Percentiles rank a stretch among this genome's conserved stretches.
Conservation (phyloP, 2,113 vertebrate species). For the Prolemur simus region DNA sequence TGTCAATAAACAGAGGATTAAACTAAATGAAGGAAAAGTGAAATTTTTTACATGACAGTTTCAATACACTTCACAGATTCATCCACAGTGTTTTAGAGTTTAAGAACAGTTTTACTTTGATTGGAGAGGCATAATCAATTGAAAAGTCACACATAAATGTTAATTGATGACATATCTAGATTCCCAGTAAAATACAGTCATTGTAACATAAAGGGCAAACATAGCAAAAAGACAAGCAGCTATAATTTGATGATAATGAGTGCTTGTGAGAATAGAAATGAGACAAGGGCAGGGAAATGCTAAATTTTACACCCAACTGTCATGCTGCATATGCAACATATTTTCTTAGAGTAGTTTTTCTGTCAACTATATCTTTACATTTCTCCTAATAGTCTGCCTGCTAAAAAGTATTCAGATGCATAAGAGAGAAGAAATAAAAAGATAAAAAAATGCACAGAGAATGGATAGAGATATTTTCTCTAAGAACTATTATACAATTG, state of each 20-base stretch:
- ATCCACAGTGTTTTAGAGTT: conserved; percentile 1
- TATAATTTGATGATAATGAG: background rate
- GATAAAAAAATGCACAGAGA: background rate
- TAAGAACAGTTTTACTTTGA: conserved; percentile 35
- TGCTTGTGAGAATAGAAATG: background rate
- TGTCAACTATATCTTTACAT: background rate
- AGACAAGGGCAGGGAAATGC: background rate
- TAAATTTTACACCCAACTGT: background rate
- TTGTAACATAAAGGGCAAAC: conserved; percentile 24
- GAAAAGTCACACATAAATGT: background rate
- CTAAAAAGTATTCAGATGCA: background rate
- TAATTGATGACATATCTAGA: background rate
- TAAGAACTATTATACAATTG: background rate
- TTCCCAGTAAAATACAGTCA: background rate
- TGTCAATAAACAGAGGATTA: background rate
- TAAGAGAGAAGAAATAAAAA: background rate
- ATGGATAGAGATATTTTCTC: background rate
- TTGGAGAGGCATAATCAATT: background rate
- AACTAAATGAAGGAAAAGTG: conserved; percentile 21
- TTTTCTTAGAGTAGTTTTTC: background rate
- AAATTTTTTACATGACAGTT: background rate
- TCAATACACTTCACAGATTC: background rate
- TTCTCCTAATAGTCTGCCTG: background rate
- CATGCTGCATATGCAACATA: background rate
- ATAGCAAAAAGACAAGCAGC: background rate